These are phyloP conservation scores for Ammodytes dubius DNA, from an alignment of 2,113 vertebrate genomes.

Conservation along the genomic window DNA sequence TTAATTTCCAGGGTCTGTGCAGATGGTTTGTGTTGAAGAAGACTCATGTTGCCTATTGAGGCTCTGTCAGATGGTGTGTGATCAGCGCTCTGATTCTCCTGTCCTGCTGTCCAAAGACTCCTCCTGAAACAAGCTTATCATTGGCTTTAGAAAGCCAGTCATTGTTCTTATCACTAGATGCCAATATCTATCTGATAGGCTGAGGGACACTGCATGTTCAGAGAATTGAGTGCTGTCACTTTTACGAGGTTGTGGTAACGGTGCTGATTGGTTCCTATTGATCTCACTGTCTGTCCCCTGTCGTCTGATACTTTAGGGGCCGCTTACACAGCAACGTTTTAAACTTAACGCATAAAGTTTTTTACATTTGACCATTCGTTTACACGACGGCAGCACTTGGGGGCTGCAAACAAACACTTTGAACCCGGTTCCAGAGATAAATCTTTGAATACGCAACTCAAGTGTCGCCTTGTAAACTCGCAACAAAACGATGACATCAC, in stretches of 20 bases:
- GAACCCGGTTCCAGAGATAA: too few relatives aligned
- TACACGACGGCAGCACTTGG: too few relatives aligned
- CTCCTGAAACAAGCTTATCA: slow-evolving; percentile 44
- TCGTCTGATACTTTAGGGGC: not conserved
- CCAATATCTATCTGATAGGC: slow-evolving; percentile 36
- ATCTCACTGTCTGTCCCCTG: not conserved
- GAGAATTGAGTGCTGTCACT: not conserved
- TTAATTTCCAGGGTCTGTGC: not conserved
- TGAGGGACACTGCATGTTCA: not conserved
- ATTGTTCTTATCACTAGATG: slow-evolving; percentile 51
- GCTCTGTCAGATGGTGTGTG: slow-evolving; percentile 28
- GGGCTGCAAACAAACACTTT: too few relatives aligned
- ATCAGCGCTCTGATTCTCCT: slow-evolving; percentile 40
- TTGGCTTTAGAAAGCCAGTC: slow-evolving; percentile 22
- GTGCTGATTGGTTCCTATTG: slow-evolving; percentile 7
- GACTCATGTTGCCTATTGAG: slow-evolving; percentile 5
- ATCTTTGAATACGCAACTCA: too few relatives aligned
- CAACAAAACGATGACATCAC: too few relatives aligned
- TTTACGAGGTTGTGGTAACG: not conserved
- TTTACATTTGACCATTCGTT: too few relatives aligned
- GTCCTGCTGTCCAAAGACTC: slow-evolving; percentile 44
- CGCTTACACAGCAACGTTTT: too few relatives aligned
- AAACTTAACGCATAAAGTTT: too few relatives aligned
- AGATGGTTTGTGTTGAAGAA: not conserved
- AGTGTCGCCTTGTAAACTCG: too few relatives aligned